Base-by-base conservation (phyloP, 2,797 vertebrate genomes). In the Leptatherina wallacei region DNA sequence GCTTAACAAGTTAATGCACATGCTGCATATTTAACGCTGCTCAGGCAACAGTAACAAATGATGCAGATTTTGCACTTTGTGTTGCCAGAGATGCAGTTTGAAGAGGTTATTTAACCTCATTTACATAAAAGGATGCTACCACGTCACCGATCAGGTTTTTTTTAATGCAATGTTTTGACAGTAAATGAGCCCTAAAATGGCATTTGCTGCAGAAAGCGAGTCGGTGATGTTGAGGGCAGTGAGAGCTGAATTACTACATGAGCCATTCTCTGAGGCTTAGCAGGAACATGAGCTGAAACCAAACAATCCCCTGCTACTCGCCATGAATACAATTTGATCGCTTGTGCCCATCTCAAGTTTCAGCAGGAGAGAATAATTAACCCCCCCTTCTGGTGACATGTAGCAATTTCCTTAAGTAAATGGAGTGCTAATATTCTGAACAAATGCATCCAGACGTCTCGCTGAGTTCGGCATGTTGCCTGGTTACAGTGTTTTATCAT, bases 371-470 rank as follows among this genome's bases (percentile, higher is more conserved):
- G 75, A 81, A 82, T 85, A 81, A 90, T 88, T 85, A 87, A 75
- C n/a, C 73, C 78, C 73, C 36, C 78, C 38, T 71, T 74, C 70
- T 79, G 42, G n/a, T 71, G 65, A 85, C 83, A 83, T 73, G 79
- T 63, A 70, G 80, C 72, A 77, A 82, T 85, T 88, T 88, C 86
- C 80, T 82, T 78, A 86, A 88, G 83, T 74, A 90, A 89, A 90
- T 83, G 77, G 87, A 83, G 80, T 14, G 64, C 78, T 89, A 79
- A 88, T 82, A 83, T 82, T 71, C 63, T 35, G 57, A 78, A 67
- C 75, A 80, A 81, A 89, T 84, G 83, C 78, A 76, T 59, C 44
- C 75, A 52, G 83, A 71, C 59, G 70, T 65, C 61, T 84, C 49
- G 62, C 60, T 8, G 20, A 72, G 75, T 71, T 16, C 18, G 59